Conservation (phyloP, 1,140 invertebrate genomes). For the Cydia strobilella region DNA sequence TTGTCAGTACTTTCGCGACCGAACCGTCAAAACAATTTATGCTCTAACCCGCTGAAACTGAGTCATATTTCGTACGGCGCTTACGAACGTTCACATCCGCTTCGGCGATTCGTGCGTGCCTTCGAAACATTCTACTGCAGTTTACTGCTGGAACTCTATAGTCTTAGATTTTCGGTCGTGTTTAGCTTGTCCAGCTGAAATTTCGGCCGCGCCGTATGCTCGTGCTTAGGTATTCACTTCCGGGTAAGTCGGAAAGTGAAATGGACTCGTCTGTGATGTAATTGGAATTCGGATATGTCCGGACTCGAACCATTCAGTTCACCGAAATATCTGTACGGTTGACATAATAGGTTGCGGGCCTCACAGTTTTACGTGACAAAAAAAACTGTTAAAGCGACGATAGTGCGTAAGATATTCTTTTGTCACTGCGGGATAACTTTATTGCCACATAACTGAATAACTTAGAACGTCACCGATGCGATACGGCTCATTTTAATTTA, state of each 20-base stretch:
- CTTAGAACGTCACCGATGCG: constrained; percentile 1
- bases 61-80: constrained; percentile 64
- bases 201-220: constrained; percentile 73
- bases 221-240: constrained; percentile 79
- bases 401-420: constrained; percentile 49
- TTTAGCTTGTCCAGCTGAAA: constrained; percentile 45
- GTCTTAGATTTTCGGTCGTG: constrained; percentile 40
- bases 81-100: constrained; percentile 73
- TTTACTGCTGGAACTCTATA: constrained; percentile 45
- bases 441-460: constrained; percentile 36
- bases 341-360: constrained; percentile 64
- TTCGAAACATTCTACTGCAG: constrained; percentile 55
- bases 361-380: constrained; percentile 57
- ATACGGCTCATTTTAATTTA: constrained; percentile 33
- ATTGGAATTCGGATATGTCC: constrained; percentile 80
- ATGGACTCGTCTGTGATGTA: constrained; percentile 79
- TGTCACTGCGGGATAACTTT: constrained; percentile 40
- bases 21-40: constrained; percentile 55
- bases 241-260: constrained; percentile 80
- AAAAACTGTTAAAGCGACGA: constrained; percentile 52
- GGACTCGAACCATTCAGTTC: constrained; percentile 75
- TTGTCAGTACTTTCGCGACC: constrained; percentile 76
- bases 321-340: constrained; percentile 75
- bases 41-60: constrained; percentile 64
- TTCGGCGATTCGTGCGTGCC: constrained; percentile 68